Percentiles rank a stretch among this genome's conserved stretches.
Evolutionary conservation across 2,888 invertebrate species (phyloP).

Genomic region (Leptinotarsa haldemani): DNA sequence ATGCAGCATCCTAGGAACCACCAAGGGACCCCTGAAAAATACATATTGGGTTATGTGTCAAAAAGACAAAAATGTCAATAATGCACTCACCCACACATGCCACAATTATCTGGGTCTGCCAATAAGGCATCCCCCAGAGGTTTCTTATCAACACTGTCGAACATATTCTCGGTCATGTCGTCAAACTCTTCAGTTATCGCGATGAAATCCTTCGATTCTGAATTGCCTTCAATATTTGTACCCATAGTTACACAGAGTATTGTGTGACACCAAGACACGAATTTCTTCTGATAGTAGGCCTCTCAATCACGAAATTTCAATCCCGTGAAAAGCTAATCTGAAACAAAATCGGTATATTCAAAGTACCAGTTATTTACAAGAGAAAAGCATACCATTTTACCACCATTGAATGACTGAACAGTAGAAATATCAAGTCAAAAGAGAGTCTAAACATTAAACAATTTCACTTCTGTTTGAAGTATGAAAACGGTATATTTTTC

Average conservation of each 20-base stretch:
- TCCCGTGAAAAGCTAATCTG: constrained; percentile 62
- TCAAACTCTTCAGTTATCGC: constrained; percentile 60
- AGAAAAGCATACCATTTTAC: constrained; percentile 32
- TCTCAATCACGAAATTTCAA: constrained; percentile 59
- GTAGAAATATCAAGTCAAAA: not conserved
- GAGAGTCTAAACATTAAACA: not conserved
- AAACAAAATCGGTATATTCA: constrained; percentile 41
- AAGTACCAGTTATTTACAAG: constrained; percentile 21
- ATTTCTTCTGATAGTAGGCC: constrained; percentile 56
- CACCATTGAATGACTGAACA: constrained; percentile 17
- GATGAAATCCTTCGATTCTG: constrained; percentile 55
- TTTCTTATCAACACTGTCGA: constrained; percentile 63
- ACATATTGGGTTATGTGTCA: constrained; percentile 23
- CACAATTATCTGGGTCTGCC: constrained; percentile 65
- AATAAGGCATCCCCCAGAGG: constrained; percentile 63
- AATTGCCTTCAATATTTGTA: constrained; percentile 55
- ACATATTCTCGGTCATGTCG: constrained; percentile 60
- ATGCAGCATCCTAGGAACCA: constrained; percentile 87
- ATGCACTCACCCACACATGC: constrained; percentile 64
- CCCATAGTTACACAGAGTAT: constrained; percentile 54
- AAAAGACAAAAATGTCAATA: constrained; percentile 36
- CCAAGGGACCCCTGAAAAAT: constrained; percentile 64
- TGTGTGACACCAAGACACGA: constrained; percentile 44
- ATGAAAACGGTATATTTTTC: constrained; percentile 22
- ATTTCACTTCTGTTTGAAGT: not conserved